Base-by-base conservation (phyloP, 53 echinoderm and acorn worm genomes). In the Apostichopus leukothele region DNA sequence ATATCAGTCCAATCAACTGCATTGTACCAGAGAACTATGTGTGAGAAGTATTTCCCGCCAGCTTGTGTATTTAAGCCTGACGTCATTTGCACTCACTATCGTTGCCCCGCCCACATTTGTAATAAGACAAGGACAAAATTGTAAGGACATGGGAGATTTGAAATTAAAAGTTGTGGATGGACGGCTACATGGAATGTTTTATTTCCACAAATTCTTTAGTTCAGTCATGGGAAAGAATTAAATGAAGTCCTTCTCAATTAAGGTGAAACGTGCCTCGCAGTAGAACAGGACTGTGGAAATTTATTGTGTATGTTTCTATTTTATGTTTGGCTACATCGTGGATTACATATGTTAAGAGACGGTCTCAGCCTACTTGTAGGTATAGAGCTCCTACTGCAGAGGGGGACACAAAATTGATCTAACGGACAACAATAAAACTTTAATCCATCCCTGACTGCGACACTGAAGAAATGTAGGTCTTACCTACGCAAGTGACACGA, bases 31-130 rank as follows among this genome's bases (percentile, higher is more conserved):
- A 71, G 6, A 71, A 71, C 71, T 71, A 18, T 68, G 20, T 71
- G 71, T 19, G 71, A 19, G 71, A 59, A 81, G 59, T 59, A 54
- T 81, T 81, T 81, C 81, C 81, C 81, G 81, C 81, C 81, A 81
- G 81, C 81, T 81, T 81, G 81, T 81, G 81, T 81, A 81, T 81
- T 81, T 81, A 81, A 52, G 81, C 7, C 19, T 81, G 81, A 81
- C 81, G 81, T 81, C 81, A 57, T n/a, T 54, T 19, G 53, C 11
- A 81, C 60, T 57, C 53, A 81, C 18, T 57, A 51, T 11, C 54
- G 21, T 57, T 59, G 81, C 81, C 54, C 81, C 81, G 81, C 81
- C 81, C 81, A 81, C 71, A 16, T 71, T 71, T 6, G 18, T 63
- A 63, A 63, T 63, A 16, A 63, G 16, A 63, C 63, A 63, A 63